These are phyloP conservation scores for Perithous albicinctus DNA, from an alignment of 2,888 invertebrate genomes.

Conservation along the genomic window DNA sequence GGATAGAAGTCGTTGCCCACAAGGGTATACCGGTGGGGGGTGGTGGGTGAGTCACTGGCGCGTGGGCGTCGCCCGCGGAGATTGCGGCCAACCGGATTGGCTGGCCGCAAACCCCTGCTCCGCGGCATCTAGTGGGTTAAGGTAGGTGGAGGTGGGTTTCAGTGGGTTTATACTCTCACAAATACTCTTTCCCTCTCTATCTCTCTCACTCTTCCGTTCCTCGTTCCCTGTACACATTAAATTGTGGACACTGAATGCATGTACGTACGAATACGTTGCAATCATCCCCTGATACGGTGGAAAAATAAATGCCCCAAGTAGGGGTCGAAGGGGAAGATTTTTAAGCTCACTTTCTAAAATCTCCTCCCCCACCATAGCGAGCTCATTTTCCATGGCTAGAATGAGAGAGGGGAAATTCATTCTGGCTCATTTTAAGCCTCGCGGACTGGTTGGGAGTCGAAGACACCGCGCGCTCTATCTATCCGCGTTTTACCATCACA, in stretches of 20 bases:
- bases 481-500: slow-evolving; percentile 39
- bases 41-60: slow-evolving; percentile 79
- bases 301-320: slow-evolving; percentile 56
- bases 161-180: slow-evolving; percentile 67
- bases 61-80: slow-evolving; percentile 82
- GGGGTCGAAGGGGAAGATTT: slow-evolving; percentile 60
- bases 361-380: slow-evolving; percentile 18
- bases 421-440: slow-evolving; percentile 55
- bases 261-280: slow-evolving; percentile 10
- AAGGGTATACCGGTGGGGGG: slow-evolving; percentile 69
- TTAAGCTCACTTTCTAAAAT: slow-evolving; percentile 49
- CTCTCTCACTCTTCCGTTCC: no score
- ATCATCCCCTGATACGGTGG: slow-evolving; percentile 38
- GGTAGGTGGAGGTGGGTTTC: slow-evolving; percentile 63
- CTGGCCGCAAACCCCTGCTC: slow-evolving; percentile 78
- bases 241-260: slow-evolving; percentile 22
- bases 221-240: slow-evolving; percentile 31
- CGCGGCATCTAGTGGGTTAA: slow-evolving; percentile 59
- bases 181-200: slow-evolving; percentile 57
- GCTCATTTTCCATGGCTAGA: slow-evolving; percentile 55
- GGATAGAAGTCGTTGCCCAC: slow-evolving; percentile 62
- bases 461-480: slow-evolving; percentile 51
- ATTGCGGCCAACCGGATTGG: slow-evolving; percentile 82
- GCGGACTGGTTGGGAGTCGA: slow-evolving; percentile 49
- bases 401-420: no score